These are phyloP conservation scores for Apogon talboti DNA, from an alignment of 2,797 vertebrate genomes.

Conservation along the genomic window DNA sequence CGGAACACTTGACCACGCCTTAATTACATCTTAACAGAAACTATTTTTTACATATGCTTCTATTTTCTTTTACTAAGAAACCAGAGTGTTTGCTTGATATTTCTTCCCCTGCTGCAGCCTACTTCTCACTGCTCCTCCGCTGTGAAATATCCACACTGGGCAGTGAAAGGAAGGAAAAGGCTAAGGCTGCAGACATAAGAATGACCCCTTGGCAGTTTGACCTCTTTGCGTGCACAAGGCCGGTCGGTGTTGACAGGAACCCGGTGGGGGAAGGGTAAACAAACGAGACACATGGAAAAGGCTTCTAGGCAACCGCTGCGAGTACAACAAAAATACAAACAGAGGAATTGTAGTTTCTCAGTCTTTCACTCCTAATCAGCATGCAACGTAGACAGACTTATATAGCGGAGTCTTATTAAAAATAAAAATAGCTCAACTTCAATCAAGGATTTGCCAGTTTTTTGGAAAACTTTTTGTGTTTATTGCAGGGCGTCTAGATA, in stretches of 20 bases:
- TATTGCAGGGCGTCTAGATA: constrained; percentile 18
- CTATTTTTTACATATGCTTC: too few relatives aligned
- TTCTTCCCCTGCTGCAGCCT: background rate
- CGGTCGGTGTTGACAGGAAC: constrained; percentile 66
- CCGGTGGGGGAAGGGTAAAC: constrained; percentile 61
- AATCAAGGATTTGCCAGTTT: constrained; percentile 7
- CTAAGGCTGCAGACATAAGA: constrained; percentile 30
- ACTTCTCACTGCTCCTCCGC: constrained; percentile 26
- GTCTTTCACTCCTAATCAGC: constrained; percentile 14
- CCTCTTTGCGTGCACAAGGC: constrained; percentile 51
- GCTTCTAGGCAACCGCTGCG: constrained; percentile 31
- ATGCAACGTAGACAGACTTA: constrained; percentile 1
- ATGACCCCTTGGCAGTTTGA: constrained; percentile 58
- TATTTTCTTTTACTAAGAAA: too few relatives aligned
- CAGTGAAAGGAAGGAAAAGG: constrained; percentile 22
- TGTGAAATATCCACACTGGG: constrained; percentile 5
- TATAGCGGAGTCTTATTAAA: constrained; percentile 4
- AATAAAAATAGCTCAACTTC: constrained; percentile 15
- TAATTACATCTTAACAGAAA: background rate
- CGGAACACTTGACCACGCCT: background rate
- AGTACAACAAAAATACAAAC: constrained; percentile 14
- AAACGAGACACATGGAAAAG: constrained; percentile 60
- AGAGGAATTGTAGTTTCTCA: constrained; percentile 2
- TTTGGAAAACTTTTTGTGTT: constrained; percentile 9
- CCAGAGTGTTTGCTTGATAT: background rate